Evolutionary conservation across 2,888 invertebrate species (phyloP), one percentile per base, ranked within the genome.

Genomic region (Microplitis deprimator): DNA sequence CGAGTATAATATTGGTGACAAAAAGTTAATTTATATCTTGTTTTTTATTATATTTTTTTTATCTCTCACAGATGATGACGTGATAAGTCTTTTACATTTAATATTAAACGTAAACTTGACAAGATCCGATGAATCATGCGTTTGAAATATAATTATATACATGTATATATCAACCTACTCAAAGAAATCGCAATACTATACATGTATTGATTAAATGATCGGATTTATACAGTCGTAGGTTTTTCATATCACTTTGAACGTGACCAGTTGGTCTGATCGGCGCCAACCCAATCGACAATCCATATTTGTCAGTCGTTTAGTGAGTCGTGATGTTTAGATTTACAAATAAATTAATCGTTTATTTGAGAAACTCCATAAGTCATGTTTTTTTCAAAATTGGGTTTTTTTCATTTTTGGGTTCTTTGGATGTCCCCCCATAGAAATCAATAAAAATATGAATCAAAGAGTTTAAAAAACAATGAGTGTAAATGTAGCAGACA

Each of bases 261-360:
- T 79, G 79, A 79, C 78, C 79, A 68, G 78, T 69, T 68, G 64
- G 68, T 39, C 29, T 73, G 78, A 78, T 67, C 61, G 73, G 20
- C 39, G 60, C 41, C 64, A 70, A 71, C 70, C 79, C 71, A 79
- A 73, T 80, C 79, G 78, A 79, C 74, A 62, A 40, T 64, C 72
- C 64, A 72, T 72, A 64, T 64, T 71, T 38, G 61, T 71, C n/a
- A 16, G 61, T 71, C 38, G n/a, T 76, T 68, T 64, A 40, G 70
- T 81, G 81, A 81, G 68, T 81, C 81, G 79, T 20, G 72, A 67
- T 61, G 50, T 50, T 50, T 13, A 75, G 68, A 78, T 70, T n/a
- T 40, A 71, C 70, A 74, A 50, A 6, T 20, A 68, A 62, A 40
- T 39, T 17, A 5, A 29, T 29, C 29, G 29, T 29, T 29, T 29